Conservation (phyloP, 2,888 invertebrate species). For the Hemithea aestivaria region DNA sequence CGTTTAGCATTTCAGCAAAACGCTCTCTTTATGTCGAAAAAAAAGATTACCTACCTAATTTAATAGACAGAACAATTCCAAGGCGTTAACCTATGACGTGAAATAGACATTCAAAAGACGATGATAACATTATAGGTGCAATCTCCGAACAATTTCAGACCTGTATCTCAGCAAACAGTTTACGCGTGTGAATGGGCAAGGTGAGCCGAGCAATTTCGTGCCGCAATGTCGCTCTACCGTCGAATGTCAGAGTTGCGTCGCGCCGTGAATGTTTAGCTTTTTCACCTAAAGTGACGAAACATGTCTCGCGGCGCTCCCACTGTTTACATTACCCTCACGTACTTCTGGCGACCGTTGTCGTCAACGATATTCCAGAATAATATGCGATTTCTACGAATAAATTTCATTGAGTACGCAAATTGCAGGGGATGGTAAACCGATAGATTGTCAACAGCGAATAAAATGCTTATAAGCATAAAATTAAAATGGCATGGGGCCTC, state of each 20-base stretch:
- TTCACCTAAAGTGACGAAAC: conserved; percentile 67
- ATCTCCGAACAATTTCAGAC: conserved; percentile 22
- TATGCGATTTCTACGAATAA: conserved; percentile 49
- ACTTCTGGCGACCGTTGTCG: conserved; percentile 25
- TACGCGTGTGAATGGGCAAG: conserved; percentile 41
- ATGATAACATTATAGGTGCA: conserved; percentile 8
- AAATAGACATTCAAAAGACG: conserved; percentile 4
- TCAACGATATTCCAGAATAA: conserved; percentile 48
- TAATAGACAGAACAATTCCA: too few species aligned
- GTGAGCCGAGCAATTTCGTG: conserved; percentile 48
- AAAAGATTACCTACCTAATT: too few species aligned
- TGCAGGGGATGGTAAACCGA: conserved; percentile 33
- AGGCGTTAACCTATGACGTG: too few species aligned
- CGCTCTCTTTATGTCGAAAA: too few species aligned
- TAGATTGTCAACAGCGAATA: conserved; percentile 32
- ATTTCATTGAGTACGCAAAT: conserved; percentile 31
- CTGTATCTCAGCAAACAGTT: conserved; percentile 39
- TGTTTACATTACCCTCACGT: conserved; percentile 66
- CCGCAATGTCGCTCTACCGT: conserved; percentile 33
- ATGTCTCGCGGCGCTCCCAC: conserved; percentile 50
- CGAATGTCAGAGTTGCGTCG: conserved; percentile 25
- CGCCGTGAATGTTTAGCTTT: conserved; percentile 44
- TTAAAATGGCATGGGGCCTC: too few species aligned
- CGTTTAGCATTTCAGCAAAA: too few species aligned
- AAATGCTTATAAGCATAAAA: conserved; percentile 13